Evolutionary conservation across 2,888 invertebrate species (phyloP).

Genomic region (Lepidochitona cinerea): DNA sequence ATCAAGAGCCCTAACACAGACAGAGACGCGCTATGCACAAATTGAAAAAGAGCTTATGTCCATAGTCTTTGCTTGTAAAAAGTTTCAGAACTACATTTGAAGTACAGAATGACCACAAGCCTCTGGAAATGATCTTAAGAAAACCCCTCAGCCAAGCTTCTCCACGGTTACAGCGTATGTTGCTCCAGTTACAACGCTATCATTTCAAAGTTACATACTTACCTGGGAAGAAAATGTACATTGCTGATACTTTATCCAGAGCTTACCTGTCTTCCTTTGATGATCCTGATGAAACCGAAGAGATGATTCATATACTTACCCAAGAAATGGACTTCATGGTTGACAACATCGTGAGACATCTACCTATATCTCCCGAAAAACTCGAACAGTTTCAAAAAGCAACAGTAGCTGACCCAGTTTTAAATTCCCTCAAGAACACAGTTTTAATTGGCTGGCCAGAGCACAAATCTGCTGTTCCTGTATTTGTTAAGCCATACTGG

Average conservation of each 20-base stretch:
- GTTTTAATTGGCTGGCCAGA: background rate
- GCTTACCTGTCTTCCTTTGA: slow-evolving; percentile 22
- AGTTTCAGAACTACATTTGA: slow-evolving; percentile 22
- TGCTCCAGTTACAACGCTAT: slow-evolving; percentile 24
- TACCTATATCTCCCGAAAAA: background rate
- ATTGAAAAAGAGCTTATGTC: slow-evolving; percentile 33
- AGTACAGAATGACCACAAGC: slow-evolving; percentile 35
- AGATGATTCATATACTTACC: background rate
- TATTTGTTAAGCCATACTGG: slow-evolving; percentile 4
- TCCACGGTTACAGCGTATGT: slow-evolving; percentile 27
- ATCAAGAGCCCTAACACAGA: slow-evolving; percentile 26
- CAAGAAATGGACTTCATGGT: slow-evolving; percentile 2
- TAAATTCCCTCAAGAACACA: background rate
- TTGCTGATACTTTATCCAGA: slow-evolving; percentile 38
- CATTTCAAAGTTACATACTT: slow-evolving; percentile 16
- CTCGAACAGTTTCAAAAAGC: background rate
- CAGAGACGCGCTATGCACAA: slow-evolving; percentile 32
- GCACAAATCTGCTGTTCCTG: background rate
- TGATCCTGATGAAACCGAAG: background rate
- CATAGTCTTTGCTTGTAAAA: slow-evolving; percentile 25
- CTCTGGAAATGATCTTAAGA: slow-evolving; percentile 22
- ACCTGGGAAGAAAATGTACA: slow-evolving; percentile 31
- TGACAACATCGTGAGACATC: background rate
- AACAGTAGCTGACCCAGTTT: background rate
- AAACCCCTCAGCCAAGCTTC: slow-evolving; percentile 14